phyloP scores from a whole-genome alignment of 2,888 invertebrate genomes.

The Tridacna gigas region DNA sequence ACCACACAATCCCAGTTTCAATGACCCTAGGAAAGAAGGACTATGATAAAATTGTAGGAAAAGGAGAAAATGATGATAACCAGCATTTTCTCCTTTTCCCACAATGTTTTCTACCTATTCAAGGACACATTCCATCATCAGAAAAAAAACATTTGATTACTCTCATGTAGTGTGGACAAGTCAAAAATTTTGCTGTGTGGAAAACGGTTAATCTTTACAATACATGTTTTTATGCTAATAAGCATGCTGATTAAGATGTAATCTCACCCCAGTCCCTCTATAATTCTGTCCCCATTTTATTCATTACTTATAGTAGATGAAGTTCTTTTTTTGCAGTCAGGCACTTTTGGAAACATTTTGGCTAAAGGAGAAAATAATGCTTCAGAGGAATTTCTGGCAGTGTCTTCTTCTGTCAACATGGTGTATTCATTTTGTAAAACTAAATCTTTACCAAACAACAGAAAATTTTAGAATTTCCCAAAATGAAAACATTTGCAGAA shows the following conservation, averaged over 20 bases:
- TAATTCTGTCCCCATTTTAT: no score
- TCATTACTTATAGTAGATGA: no score
- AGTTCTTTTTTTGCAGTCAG: not conserved
- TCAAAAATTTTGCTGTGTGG: not conserved
- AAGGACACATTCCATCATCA: no score
- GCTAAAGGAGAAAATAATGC: not conserved
- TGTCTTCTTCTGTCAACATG: not conserved
- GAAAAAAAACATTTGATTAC: no score
- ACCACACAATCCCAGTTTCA: no score
- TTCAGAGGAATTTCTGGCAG: not conserved
- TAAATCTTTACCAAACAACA: no score
- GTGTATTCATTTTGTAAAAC: not conserved
- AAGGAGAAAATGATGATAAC: not conserved
- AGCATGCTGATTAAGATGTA: not conserved
- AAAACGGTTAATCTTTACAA: not conserved
- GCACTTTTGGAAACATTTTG: not conserved
- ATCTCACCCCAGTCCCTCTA: no score
- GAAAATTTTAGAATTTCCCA: no score
- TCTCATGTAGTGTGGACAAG: not conserved
- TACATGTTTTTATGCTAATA: not conserved
- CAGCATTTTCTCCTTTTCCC: not conserved
- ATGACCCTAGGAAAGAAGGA: no score
- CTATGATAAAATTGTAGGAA: not conserved
- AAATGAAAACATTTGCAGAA: no score
- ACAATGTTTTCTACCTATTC: not conserved